Evolutionary conservation across 23 tunicate genomes (phyloP), one percentile per base, ranked within the genome.

Genomic region (Styela clava): DNA sequence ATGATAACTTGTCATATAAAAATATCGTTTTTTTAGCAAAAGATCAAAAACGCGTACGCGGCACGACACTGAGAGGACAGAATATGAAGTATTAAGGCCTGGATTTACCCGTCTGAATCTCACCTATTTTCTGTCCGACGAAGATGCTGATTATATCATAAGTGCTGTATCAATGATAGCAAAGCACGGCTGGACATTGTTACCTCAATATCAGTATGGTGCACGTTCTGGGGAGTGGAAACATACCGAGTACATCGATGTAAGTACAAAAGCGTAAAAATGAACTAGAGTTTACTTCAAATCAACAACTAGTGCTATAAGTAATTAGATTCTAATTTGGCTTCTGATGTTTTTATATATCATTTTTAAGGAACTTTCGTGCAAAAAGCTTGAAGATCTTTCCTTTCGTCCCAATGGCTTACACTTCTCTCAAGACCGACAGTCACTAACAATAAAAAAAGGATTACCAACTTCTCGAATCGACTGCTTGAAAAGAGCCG

Each of bases 181-280:
- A 9, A 34, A 82, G 44, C 64, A 84, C 72, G 97, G 94, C 37
- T 96, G 97, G 97, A 73, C 52, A 24, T 64, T 95, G 2, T 82
- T 96, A 18, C 94, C 97, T n/a, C 83, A 74, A 24, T 96, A 96
- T 68, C 81, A 82, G 86, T 96, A 93, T 82, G 85, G 87, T 51
- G 89, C 97, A 9, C 88, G 86, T 51, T 93, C 97, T 28, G 97
- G 94, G 30, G 92, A 96, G 62, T 96, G 99, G 99, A 69, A 86
- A 27, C 99, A 96, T 61, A 74, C 74, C 2, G 83, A 84, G 33
- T 86, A 91, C 73, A 87, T 79, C 29, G 3, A 32, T n/a, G 51
- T 63, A 79, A 26, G 44, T 33, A n/a, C 23, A 19, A 69, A 20
- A 69, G 23, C 23, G 16, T 69, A 21, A 20, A 19, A 16, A 19